These are phyloP conservation scores for Patella caerulea DNA, from an alignment of 2,888 invertebrate genomes.

Conservation along the genomic window DNA sequence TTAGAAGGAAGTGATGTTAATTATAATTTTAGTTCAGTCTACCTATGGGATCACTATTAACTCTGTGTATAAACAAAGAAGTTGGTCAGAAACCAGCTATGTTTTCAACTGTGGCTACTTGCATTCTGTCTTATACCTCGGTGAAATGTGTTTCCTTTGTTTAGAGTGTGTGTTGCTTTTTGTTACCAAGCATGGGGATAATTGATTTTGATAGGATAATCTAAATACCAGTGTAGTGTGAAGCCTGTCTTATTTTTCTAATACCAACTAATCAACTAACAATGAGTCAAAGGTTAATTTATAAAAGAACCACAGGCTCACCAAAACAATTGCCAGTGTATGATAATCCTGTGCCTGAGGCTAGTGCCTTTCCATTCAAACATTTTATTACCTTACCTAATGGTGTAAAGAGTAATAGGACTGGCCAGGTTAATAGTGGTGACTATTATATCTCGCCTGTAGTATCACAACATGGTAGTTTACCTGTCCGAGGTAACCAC, in stretches of 20 bases:
- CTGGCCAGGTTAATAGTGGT: slow-evolving; percentile 10
- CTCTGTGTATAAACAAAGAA: too few species aligned
- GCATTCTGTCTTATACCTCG: too few species aligned
- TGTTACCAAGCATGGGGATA: too few species aligned
- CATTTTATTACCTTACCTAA: slow-evolving; percentile 54
- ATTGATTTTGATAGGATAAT: too few species aligned
- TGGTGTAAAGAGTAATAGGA: slow-evolving; percentile 32
- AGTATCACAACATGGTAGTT: background rate
- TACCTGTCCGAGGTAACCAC: slow-evolving; percentile 20
- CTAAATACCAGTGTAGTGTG: background rate
- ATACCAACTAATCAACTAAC: background rate
- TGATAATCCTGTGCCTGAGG: background rate
- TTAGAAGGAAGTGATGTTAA: too few species aligned
- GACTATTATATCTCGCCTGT: background rate
- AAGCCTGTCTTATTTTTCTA: slow-evolving; percentile 2
- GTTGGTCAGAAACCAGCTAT: too few species aligned
- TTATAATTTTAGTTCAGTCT: too few species aligned
- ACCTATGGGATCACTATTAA: too few species aligned
- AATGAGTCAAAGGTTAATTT: slow-evolving; percentile 48
- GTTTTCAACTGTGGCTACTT: too few species aligned
- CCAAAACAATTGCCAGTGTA: background rate
- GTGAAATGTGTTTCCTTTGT: too few species aligned
- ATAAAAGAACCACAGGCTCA: slow-evolving; percentile 38
- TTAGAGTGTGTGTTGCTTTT: too few species aligned
- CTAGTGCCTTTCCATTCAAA: slow-evolving; percentile 41